Percentiles rank a stretch among this genome's conserved stretches.
These are phyloP conservation scores for Dendrolimus houi DNA, from an alignment of 2,888 invertebrate genomes.

Conservation along the genomic window DNA sequence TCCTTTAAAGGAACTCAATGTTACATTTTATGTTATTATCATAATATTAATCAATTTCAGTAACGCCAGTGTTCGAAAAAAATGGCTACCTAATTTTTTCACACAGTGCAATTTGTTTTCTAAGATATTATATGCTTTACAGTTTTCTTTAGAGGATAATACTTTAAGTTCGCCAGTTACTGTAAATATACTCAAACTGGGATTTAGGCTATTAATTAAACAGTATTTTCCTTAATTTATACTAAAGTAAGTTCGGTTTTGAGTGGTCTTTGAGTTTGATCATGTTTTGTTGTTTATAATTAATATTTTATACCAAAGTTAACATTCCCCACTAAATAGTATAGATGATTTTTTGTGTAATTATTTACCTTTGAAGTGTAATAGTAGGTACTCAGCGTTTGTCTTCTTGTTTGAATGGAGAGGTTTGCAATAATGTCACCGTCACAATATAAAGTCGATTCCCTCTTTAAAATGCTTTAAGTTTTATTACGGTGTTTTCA, in stretches of 20 bases:
- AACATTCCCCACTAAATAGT: slow-evolving; percentile 82
- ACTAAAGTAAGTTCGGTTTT: slow-evolving; percentile 63
- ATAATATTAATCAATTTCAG: no score
- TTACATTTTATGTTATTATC: no score
- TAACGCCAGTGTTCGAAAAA: no score
- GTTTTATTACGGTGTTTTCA: no score
- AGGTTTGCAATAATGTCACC: neutral
- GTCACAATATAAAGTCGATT: no score
- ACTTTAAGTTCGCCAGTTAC: slow-evolving; percentile 50
- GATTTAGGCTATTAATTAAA: slow-evolving; percentile 59
- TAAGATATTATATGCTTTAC: slow-evolving; percentile 16
- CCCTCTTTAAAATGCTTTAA: no score
- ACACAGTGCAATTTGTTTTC: slow-evolving; percentile 8
- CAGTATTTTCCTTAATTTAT: slow-evolving; percentile 75
- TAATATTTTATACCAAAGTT: slow-evolving; percentile 83
- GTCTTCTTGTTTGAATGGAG: slow-evolving; percentile 9
- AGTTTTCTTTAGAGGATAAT: slow-evolving; percentile 22
- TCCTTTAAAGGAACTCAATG: no score
- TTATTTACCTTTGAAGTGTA: slow-evolving; percentile 6
- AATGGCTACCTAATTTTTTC: slow-evolving; percentile 16
- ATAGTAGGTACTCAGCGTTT: neutral
- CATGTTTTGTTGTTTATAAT: slow-evolving; percentile 73
- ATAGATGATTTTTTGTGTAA: slow-evolving; percentile 46
- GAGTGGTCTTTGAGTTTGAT: slow-evolving; percentile 64
- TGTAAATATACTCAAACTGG: slow-evolving; percentile 66